A percentile compares a stretch with the other conserved stretches of the same genome.
phyloP scores from a whole-genome alignment of 92 coral and sea anemone genomes.

The Heliopora coerulea region DNA sequence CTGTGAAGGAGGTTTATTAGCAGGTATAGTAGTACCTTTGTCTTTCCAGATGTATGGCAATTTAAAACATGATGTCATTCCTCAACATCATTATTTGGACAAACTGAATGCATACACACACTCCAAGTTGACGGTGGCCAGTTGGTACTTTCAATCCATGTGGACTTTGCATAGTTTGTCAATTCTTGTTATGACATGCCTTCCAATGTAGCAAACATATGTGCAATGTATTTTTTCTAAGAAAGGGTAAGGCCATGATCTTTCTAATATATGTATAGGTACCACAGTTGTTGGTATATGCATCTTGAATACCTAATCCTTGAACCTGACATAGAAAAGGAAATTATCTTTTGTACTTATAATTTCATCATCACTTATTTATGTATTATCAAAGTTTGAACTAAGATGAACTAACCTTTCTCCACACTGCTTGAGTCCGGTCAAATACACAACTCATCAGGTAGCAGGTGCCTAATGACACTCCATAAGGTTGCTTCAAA shows the following conservation, averaged over 20 bases:
- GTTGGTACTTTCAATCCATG: slow-evolving; percentile 42
- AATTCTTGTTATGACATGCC: slow-evolving; percentile 24
- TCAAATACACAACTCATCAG: slow-evolving; percentile 49
- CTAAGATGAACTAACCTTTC: slow-evolving; percentile 26
- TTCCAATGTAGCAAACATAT: background rate
- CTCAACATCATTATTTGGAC: slow-evolving; percentile 53
- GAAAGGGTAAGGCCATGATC: slow-evolving; percentile 57
- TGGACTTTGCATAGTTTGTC: slow-evolving; percentile 17
- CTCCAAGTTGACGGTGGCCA: slow-evolving; percentile 47
- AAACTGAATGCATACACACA: slow-evolving; percentile 39
- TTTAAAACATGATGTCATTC: slow-evolving; percentile 48
- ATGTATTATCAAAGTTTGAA: background rate
- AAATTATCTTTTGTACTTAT: no score
- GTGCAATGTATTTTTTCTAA: background rate
- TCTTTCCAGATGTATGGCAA: slow-evolving; percentile 12
- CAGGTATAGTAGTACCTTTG: slow-evolving; percentile 44
- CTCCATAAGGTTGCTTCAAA: slow-evolving; percentile 19
- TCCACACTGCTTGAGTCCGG: slow-evolving; percentile 54
- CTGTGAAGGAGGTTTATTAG: slow-evolving; percentile 12
- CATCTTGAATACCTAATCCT: no score
- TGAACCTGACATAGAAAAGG: no score
- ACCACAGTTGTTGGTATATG: no score
- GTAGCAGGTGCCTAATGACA: slow-evolving; percentile 5
- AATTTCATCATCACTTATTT: no score
- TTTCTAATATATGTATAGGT: slow-evolving; percentile 20